phyloP scores from a whole-genome alignment of 2,797 vertebrate genomes.

The Chrosomus eos region DNA sequence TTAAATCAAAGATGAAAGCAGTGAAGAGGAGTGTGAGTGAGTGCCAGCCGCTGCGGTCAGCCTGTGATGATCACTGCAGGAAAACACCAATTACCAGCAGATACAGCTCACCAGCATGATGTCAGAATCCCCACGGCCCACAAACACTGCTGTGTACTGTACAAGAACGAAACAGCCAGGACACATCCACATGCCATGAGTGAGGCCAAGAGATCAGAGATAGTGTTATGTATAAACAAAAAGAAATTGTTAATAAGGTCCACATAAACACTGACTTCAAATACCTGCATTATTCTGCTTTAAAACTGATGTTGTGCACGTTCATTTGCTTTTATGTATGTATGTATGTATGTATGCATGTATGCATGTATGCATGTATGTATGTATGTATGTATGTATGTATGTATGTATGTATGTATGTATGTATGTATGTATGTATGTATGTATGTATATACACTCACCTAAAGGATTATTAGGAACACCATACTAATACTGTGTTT shows the following conservation, averaged over 20 bases:
- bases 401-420: too few relatives aligned
- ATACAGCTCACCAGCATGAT: neutral
- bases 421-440: fast-evolving
- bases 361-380: too few relatives aligned
- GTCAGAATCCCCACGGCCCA: neutral
- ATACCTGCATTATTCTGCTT: neutral
- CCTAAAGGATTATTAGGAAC: too few relatives aligned
- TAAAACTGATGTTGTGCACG: neutral
- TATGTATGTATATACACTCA: too few relatives aligned
- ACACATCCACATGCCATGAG: neutral
- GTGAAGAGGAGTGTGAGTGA: neutral
- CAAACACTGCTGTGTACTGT: neutral
- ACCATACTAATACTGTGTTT: too few relatives aligned
- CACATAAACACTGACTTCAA: slow-evolving; percentile 2
- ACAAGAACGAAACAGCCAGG: neutral
- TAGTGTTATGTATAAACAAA: neutral
- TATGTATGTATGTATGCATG: too few relatives aligned
- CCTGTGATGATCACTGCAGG: slow-evolving; percentile 31
- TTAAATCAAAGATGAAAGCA: slow-evolving; percentile 44
- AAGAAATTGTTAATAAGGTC: slow-evolving; percentile 28
- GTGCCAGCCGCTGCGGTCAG: neutral
- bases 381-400: too few relatives aligned
- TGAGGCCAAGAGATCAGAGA: neutral
- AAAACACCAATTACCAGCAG: slow-evolving; percentile 40
- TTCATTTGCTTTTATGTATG: too few relatives aligned